A percentile compares a stretch with the other conserved stretches of the same genome.
phyloP scores from a whole-genome alignment of 2,797 vertebrate genomes.

The Enteromius radiatus region DNA sequence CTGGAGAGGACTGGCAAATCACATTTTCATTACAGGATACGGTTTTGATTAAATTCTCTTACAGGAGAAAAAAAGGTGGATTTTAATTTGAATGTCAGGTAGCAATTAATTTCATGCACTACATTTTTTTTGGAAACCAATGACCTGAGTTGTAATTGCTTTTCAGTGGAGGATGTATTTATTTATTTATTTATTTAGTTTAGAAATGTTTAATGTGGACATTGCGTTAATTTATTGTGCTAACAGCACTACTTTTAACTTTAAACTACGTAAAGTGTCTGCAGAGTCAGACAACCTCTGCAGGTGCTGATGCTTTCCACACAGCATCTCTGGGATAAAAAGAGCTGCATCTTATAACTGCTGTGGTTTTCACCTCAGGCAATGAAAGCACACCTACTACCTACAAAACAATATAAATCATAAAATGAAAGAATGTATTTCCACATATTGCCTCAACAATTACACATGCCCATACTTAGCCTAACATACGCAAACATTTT shows the following conservation, averaged over 20 bases:
- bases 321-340: background rate
- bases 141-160: background rate
- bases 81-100: conserved; percentile 5
- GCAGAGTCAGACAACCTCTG: background rate
- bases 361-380: conserved; percentile 1
- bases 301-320: background rate
- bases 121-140: background rate
- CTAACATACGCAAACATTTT: background rate
- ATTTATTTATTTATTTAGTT: background rate
- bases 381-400: background rate
- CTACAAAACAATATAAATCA: background rate
- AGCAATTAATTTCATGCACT: background rate
- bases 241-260: background rate
- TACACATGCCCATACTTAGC: background rate
- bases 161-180: background rate
- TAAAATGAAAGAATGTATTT: background rate
- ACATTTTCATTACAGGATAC: background rate
- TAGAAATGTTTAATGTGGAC: background rate
- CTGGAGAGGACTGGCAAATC: background rate
- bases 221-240: background rate
- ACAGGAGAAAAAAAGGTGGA: background rate
- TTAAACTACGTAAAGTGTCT: conserved; percentile 7
- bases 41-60: background rate
- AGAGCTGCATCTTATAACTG: background rate
- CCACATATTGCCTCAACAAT: background rate